Evolutionary conservation across 2,797 vertebrate genomes (phyloP), one percentile per base, ranked within the genome.

Genomic region (Bufotes viridis): DNA sequence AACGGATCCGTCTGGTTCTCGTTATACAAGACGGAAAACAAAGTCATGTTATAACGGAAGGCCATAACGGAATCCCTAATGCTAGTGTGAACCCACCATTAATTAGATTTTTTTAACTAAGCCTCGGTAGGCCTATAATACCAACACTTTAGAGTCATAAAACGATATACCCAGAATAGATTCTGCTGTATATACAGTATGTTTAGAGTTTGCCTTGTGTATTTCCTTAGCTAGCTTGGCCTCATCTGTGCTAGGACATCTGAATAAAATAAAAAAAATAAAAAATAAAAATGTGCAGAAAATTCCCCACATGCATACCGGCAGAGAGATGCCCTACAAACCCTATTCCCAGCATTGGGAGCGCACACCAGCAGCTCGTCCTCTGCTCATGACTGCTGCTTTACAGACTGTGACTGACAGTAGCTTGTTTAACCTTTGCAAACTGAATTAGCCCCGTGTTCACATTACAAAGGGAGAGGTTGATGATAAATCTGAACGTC

Each of bases 381-480:
- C 60, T 81, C 67, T 26, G 55, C 69, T 49, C 29, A 5, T 60
- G 85, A 70, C 75, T 79, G 61, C 83, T 72, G 76, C 82, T 85
- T 76, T 75, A 53, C 61, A 70, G 78, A 22, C 58, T 85, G 67
- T 89, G 24, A 49, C 17, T 42, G 29, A 14, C 26, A 81, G 84
- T 76, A 65, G 76, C 55, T 88, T 76, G 49, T 10, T 11, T 4
- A 67, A 90, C 87, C 79, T 87, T 24, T 85, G 87, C 80, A 51
- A 20, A 34, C 0, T 2, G 76, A 24, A 18, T 87, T 87, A 58
- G 42, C 89, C 81, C 0, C 0, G 82, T 34, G 85, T 61, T 51
- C 85, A 20, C 85, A 1, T 55, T 42, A 53, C n/a, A 88, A 53
- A 22, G 49, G 6, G 86, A 88, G 20, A 93, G 89, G 88, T 90